Percentiles rank a stretch among this genome's conserved stretches.
Evolutionary conservation across 2,797 vertebrate species (phyloP).

Genomic region (Typhlichthys eigenmanni): DNA sequence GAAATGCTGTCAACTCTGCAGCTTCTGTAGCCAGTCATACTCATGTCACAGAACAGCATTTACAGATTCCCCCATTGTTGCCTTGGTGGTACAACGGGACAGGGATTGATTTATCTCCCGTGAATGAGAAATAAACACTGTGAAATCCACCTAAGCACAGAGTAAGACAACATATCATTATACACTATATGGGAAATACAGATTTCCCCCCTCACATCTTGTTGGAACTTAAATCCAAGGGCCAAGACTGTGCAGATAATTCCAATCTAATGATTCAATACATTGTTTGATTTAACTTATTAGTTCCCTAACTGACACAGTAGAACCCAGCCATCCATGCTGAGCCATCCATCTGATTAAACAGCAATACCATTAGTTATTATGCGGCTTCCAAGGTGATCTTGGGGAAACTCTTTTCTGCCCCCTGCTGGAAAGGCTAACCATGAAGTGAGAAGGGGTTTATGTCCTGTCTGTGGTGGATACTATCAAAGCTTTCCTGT

Average conservation of each 20-base stretch:
- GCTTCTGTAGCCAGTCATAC: constrained; percentile 4
- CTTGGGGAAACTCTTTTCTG: constrained; percentile 48
- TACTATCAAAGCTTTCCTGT: background rate
- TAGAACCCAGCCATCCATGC: too few relatives aligned
- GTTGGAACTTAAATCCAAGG: too few relatives aligned
- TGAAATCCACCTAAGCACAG: too few relatives aligned
- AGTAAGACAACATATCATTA: too few relatives aligned
- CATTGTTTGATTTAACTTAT: too few relatives aligned
- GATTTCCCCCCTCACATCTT: too few relatives aligned
- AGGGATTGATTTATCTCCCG: background rate
- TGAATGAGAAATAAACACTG: too few relatives aligned
- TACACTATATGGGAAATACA: too few relatives aligned
- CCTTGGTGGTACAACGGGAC: constrained; percentile 11
- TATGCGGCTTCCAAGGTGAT: background rate
- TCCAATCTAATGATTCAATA: too few relatives aligned
- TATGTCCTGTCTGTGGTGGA: background rate
- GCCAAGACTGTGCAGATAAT: too few relatives aligned
- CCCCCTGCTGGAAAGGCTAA: constrained; percentile 69
- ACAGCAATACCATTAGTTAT: background rate
- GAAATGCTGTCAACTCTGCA: constrained; percentile 4
- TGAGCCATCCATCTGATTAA: too few relatives aligned
- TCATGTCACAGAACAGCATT: constrained; percentile 9
- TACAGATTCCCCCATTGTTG: constrained; percentile 20
- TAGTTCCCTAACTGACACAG: too few relatives aligned
- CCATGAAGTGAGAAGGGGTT: background rate